Evolutionary conservation across 1,140 invertebrate genomes (phyloP), one percentile per base, ranked within the genome.

Genomic region (Teleopsis dalmanni): DNA sequence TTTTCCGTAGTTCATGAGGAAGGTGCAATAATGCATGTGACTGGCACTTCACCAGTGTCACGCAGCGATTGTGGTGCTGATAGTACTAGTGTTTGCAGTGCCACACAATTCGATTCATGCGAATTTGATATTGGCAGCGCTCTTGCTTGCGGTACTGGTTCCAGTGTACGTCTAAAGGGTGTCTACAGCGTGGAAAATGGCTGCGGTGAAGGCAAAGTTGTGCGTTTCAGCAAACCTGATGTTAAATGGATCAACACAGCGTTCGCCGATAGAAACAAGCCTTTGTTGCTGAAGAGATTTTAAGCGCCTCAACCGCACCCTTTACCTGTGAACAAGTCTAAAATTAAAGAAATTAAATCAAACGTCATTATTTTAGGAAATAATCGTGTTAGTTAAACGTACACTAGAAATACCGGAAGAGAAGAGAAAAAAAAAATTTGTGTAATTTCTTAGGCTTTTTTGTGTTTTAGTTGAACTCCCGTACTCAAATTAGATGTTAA

Each of bases 121-220:
- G 72, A 86, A 76, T 83, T 87, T 3, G 86, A 89, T 61, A 75
- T 81, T 33, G 87, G 87, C 18, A 83, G 84, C 54, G 85, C 87
- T 4, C 67, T 90, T 13, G 86, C 84, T 11, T 90, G 87, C 60
- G 78, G 81, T 6, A 77, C 75, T n/a, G 79, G 80, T 11, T 76
- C 84, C 43, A 73, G 72, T 51, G 86, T 83, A 52, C 79, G 81
- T 11, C 72, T 90, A n/a, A 73, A 78, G 53, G 87, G 86, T 40
- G 73, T 88, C 54, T 87, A 83, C 66, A 82, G 80, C 31, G 84
- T 81, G 73, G 86, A 88, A 50, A 81, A 82, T 13, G 83, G 82
- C 23, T 71, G 68, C 41, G 67, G 62, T 0, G 63, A 64, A 31
- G 62, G 62, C 6, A 57, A 66, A 49, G 50, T 60, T 2, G 61